These are phyloP conservation scores for Epinotia nisella DNA, from an alignment of 2,888 invertebrate genomes.

Conservation along the genomic window DNA sequence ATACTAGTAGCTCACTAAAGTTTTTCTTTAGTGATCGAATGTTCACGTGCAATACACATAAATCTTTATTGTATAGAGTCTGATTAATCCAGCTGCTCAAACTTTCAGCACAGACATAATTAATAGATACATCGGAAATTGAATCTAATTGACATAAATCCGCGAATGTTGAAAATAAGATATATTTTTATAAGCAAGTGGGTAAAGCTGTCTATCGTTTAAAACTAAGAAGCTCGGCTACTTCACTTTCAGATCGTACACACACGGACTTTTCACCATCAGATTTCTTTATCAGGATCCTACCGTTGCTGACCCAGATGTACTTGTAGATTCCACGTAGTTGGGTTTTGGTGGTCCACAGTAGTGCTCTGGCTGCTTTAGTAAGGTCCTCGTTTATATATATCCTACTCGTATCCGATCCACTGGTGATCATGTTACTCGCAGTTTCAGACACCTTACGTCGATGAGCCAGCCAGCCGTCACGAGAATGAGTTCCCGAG, in stretches of 20 bases:
- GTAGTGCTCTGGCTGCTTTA: not conserved
- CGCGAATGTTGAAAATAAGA: too few species aligned
- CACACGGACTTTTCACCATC: not conserved
- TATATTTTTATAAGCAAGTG: not conserved
- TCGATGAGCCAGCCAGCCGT: not conserved
- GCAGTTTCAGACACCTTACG: not conserved
- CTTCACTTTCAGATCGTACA: not conserved
- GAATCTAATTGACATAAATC: not conserved
- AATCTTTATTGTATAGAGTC: not conserved
- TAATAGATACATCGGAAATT: not conserved
- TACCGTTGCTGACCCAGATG: not conserved
- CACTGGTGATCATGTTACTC: not conserved
- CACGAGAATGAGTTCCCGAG: not conserved
- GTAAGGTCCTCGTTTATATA: conserved; percentile 1
- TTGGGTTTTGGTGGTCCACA: not conserved
- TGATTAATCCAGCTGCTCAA: not conserved
- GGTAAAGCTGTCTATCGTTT: not conserved
- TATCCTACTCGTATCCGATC: not conserved
- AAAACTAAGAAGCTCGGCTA: not conserved
- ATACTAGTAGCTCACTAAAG: not conserved
- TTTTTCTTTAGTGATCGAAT: not conserved
- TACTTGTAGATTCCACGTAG: not conserved
- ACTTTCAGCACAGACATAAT: not conserved
- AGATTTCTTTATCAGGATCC: not conserved
- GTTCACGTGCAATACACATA: too few species aligned